phyloP scores from a whole-genome alignment of 2,113 vertebrate species.

The Uropsilus gracilis region DNA sequence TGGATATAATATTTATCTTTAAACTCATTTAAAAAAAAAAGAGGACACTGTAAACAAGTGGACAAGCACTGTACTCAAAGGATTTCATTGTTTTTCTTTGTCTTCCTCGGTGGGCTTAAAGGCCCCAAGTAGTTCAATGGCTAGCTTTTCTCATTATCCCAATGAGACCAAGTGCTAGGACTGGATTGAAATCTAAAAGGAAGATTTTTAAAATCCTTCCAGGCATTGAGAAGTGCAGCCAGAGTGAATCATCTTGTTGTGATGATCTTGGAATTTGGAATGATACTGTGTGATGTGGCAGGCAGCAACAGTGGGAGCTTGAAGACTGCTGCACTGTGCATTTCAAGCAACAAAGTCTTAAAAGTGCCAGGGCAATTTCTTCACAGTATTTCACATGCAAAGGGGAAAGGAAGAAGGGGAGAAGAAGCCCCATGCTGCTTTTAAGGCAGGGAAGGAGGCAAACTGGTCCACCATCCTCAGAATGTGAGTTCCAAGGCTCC shows the following conservation, averaged over 20 bases:
- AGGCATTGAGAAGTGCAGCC: slow-evolving; percentile 86
- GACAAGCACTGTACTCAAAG: slow-evolving; percentile 85
- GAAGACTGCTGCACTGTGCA: slow-evolving; percentile 86
- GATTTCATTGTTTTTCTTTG: slow-evolving; percentile 82
- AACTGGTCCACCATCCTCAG: slow-evolving; percentile 90
- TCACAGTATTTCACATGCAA: slow-evolving; percentile 99
- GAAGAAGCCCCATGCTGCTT: slow-evolving; percentile 95
- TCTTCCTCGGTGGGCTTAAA: slow-evolving; percentile 82
- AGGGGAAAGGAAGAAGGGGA: slow-evolving; percentile 82
- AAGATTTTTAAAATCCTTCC: slow-evolving; percentile 85
- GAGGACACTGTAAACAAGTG: slow-evolving; percentile 88
- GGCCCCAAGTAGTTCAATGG: slow-evolving; percentile 83
- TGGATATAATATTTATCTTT: slow-evolving; percentile 83
- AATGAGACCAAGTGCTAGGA: slow-evolving; percentile 85
- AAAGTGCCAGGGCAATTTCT: slow-evolving; percentile 93
- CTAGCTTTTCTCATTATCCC: slow-evolving; percentile 85
- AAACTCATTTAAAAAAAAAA: slow-evolving; percentile 79
- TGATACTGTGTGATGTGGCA: slow-evolving; percentile 86
- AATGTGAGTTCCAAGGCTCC: slow-evolving; percentile 87
- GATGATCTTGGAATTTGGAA: slow-evolving; percentile 88
- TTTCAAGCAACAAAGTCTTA: slow-evolving; percentile 89
- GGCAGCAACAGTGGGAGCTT: slow-evolving; percentile 82
- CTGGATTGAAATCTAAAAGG: slow-evolving; percentile 82
- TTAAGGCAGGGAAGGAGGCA: slow-evolving; percentile 97
- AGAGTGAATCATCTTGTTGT: slow-evolving; percentile 82